Conservation (phyloP, 1,140 invertebrate genomes). For the Hyposmocoma kahamanoa region DNA sequence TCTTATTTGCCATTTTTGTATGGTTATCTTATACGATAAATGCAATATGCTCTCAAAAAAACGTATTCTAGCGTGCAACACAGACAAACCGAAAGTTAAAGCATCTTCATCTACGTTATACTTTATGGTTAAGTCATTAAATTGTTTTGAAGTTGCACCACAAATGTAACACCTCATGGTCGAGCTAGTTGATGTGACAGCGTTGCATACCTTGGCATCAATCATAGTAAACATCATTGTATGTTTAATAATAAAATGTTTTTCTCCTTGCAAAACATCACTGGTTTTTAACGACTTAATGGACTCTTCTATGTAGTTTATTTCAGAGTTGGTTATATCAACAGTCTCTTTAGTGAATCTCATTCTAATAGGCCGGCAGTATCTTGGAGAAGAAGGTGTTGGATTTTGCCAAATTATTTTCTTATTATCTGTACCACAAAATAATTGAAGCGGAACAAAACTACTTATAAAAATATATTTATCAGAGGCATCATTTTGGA, state of each 20-base stretch:
- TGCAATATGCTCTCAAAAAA: slow-evolving; percentile 43
- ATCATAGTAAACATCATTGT: slow-evolving; percentile 36
- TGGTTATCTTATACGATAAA: slow-evolving; percentile 29
- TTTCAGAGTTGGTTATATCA: slow-evolving; percentile 23
- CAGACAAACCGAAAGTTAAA: background rate
- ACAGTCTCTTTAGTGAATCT: slow-evolving; percentile 21
- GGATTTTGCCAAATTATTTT: slow-evolving; percentile 20
- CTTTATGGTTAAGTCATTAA: slow-evolving; percentile 21
- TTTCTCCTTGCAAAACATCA: no score
- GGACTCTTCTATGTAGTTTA: no score
- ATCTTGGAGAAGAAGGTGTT: slow-evolving; percentile 16
- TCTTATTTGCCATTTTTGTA: slow-evolving; percentile 18
- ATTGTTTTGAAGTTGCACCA: slow-evolving; percentile 30
- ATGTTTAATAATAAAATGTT: slow-evolving; percentile 17
- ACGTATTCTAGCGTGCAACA: slow-evolving; percentile 34
- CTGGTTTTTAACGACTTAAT: no score
- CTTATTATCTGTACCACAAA: slow-evolving; percentile 4
- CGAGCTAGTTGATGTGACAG: slow-evolving; percentile 30
- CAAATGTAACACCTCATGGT: slow-evolving; percentile 34
- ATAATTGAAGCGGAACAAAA: background rate
- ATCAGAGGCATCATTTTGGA: background rate
- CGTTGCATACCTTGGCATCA: slow-evolving; percentile 43
- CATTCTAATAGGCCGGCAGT: slow-evolving; percentile 22
- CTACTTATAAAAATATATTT: background rate
- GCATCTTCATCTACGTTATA: slow-evolving; percentile 13